phyloP scores from a whole-genome alignment of 2,888 invertebrate genomes.

The Tachina grossa region DNA sequence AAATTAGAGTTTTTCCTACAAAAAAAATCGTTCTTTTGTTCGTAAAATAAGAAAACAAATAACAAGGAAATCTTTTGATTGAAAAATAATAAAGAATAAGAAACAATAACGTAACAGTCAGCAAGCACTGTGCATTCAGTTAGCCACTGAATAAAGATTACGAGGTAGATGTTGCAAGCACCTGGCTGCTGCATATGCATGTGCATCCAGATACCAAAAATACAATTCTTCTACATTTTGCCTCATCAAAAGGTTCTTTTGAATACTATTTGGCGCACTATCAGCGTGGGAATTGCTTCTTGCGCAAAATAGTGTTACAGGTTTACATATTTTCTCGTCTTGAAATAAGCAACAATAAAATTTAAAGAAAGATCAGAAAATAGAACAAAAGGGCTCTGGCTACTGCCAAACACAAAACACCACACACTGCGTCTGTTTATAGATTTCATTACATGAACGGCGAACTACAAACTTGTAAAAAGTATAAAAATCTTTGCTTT shows the following conservation, averaged over 20 bases:
- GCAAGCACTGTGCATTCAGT: neutral
- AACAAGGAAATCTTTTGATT: conserved; percentile 58
- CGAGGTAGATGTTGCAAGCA: neutral
- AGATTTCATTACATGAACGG: conserved; percentile 50
- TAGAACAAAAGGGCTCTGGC: conserved; percentile 52
- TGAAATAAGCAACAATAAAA: conserved; percentile 17
- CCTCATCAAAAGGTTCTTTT: conserved; percentile 14
- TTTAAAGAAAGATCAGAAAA: conserved; percentile 21
- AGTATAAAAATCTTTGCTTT: conserved; percentile 15
- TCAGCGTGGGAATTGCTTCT: conserved; percentile 68
- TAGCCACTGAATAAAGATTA: conserved; percentile 13
- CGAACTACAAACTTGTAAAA: conserved; percentile 34
- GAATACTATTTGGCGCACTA: conserved; percentile 35
- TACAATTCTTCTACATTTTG: conserved; percentile 22
- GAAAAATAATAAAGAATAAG: conserved; percentile 44
- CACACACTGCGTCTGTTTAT: conserved; percentile 56
- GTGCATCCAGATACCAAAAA: conserved; percentile 47
- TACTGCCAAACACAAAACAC: conserved; percentile 45
- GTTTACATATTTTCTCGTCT: conserved; percentile 35
- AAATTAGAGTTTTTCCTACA: conserved; percentile 5
- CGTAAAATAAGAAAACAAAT: conserved; percentile 34
- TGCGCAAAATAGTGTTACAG: conserved; percentile 66
- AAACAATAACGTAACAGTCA: conserved; percentile 14
- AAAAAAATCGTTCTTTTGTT: conserved; percentile 59
- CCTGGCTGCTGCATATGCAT: conserved; percentile 52